phyloP scores from a whole-genome alignment of 2,113 vertebrate species.

The Podarcis muralis region DNA sequence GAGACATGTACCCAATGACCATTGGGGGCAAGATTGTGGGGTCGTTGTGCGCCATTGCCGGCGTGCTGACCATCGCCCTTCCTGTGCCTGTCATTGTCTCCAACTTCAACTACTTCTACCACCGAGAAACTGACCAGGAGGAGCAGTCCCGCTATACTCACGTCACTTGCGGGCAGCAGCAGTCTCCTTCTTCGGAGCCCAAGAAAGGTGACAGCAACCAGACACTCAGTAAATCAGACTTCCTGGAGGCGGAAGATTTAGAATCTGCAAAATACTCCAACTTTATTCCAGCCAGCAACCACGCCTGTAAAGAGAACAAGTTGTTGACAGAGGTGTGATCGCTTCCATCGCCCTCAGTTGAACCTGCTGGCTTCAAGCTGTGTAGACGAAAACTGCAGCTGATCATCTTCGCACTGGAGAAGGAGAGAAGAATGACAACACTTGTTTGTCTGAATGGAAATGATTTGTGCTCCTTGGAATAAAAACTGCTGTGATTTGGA shows the following conservation, averaged over 20 bases:
- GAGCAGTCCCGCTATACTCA: constrained; percentile 93
- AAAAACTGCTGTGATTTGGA: constrained; percentile 60
- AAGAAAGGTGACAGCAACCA: constrained; percentile 81
- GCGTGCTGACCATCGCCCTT: constrained; percentile 93
- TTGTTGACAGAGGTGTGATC: constrained; percentile 91
- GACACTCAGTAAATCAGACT: constrained; percentile 87
- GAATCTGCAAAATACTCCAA: constrained; percentile 86
- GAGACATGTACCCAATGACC: constrained; percentile 93
- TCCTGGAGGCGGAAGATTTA: constrained; percentile 80
- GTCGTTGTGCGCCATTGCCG: constrained; percentile 93
- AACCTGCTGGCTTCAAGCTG: constrained; percentile 12
- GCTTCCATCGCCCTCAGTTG: background rate
- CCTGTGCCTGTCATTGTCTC: constrained; percentile 96
- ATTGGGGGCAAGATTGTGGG: constrained; percentile 96
- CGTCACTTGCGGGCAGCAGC: constrained; percentile 90
- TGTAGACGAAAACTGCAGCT: constrained; percentile 17
- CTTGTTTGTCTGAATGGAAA: constrained; percentile 58
- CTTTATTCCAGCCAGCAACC: constrained; percentile 82
- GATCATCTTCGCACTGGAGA: constrained; percentile 42
- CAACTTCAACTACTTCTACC: constrained; percentile 99
- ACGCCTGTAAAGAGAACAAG: constrained; percentile 81
- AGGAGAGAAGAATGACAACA: constrained; percentile 58
- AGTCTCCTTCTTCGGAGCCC: constrained; percentile 79
- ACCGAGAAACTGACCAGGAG: constrained; percentile 92
- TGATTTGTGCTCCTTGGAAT: constrained; percentile 48